Percentiles rank a stretch among this genome's conserved stretches.
These are phyloP conservation scores for Pollimyrus isidori DNA, from an alignment of 2,113 vertebrate genomes.

Conservation along the genomic window DNA sequence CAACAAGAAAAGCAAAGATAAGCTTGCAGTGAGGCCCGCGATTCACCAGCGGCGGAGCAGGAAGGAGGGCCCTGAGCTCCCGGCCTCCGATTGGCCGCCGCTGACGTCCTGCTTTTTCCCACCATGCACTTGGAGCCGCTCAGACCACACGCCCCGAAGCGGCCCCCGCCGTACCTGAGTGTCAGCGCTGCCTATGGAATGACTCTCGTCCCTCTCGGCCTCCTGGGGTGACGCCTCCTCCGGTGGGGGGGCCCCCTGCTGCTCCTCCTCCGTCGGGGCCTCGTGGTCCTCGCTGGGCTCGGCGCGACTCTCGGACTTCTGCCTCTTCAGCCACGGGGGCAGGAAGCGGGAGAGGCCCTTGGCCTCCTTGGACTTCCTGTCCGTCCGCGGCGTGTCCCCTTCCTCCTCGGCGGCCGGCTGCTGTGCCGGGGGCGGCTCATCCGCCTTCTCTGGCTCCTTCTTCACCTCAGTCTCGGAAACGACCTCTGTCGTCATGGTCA, in stretches of 20 bases:
- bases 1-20: background rate
- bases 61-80: background rate
- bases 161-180: conserved; percentile 59
- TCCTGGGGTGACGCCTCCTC: conserved; percentile 38
- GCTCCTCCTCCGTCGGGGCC: conserved; percentile 40
- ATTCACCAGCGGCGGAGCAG: background rate
- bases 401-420: conserved; percentile 29
- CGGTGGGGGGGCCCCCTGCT: background rate
- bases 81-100: background rate
- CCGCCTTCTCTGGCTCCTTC: conserved; percentile 62
- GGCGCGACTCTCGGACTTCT: conserved; percentile 76
- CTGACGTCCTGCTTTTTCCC: background rate
- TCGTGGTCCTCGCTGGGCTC: conserved; percentile 30
- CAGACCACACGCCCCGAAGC: background rate
- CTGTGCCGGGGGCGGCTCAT: conserved; percentile 47
- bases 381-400: conserved; percentile 30
- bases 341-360: conserved; percentile 89
- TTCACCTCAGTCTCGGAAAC: conserved; percentile 79
- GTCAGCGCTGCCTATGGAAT: conserved; percentile 58
- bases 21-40: background rate
- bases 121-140: background rate
- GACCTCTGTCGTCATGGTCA: conserved; percentile 86
- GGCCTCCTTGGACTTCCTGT: conserved; percentile 52
- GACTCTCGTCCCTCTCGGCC: conserved; percentile 55
- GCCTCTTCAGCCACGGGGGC: conserved; percentile 93